Evolutionary conservation across 2,113 vertebrate genomes (phyloP), one percentile per base, ranked within the genome.

Genomic region (Cromileptes altivelis): DNA sequence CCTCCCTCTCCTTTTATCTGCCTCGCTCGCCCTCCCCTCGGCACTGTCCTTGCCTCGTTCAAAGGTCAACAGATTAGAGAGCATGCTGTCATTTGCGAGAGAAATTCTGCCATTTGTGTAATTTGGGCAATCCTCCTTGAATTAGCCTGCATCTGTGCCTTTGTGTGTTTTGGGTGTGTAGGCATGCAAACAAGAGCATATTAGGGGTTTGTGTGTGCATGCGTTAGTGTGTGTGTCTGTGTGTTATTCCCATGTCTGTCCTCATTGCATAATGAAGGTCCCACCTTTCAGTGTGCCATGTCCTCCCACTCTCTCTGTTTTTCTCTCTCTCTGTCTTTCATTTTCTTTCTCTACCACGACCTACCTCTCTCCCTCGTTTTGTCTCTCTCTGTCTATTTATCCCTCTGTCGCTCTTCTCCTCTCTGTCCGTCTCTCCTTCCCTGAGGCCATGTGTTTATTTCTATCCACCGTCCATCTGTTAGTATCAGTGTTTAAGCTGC

Each of bases 211-310:
- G 71, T 67, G 64, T 33, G 57, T 53, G 53, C 4, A 4, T 37
- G 33, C 1, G 64, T 47, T 2, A 33, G 50, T 70, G 53, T 53
- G 58, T 40, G 33, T 69, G 27, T 49, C 14, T 75, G 72, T 9
- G 6, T 79, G 72, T 86, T 88, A 81, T 90, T 86, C 75, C 81
- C 86, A 60, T 88, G 74, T 81, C 85, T 87, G 91, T 90, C 85
- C 90, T 91, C 73, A 77, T 93, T 93, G 87, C 91, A 89, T 94
- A 94, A 94, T 93, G 91, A 93, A 92, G 90, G 91, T 93, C 85
- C 89, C 85, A 88, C 88, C 87, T 91, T 92, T 89, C 76, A 81
- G 47, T 73, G 90, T 87, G 88, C 86, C 87, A 88, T 85, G 79
- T 91, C 92, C 93, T 91, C 91, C 89, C 87, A 89, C 91, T 88